Conservation (phyloP, 2,113 vertebrate species). For the Heloderma charlesbogerti region DNA sequence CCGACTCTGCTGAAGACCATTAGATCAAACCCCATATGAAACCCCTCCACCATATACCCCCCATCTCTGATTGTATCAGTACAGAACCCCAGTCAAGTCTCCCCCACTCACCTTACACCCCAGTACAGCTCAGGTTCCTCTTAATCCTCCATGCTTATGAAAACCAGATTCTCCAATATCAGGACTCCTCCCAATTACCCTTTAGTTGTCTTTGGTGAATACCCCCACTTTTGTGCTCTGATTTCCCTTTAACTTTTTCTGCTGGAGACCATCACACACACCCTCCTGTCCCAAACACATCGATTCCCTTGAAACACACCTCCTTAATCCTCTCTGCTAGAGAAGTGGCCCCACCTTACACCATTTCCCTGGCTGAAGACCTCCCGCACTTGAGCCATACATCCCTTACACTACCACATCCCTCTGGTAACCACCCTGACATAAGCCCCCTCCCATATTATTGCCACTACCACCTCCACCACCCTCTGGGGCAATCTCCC, state of each 20-base stretch:
- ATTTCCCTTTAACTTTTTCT: background rate
- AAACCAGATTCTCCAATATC: no score
- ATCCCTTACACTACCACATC: no score
- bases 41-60: background rate
- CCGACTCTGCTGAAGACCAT: background rate
- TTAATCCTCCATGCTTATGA: no score
- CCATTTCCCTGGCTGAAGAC: no score
- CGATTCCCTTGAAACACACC: background rate
- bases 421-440: no score
- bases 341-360: no score
- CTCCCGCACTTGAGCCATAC: no score
- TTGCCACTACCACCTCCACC: background rate
- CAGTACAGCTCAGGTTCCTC: background rate
- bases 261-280: background rate
- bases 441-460: background rate
- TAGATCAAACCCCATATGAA: background rate
- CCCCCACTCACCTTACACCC: background rate
- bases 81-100: background rate
- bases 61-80: no score
- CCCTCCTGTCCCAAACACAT: background rate
- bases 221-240: no score
- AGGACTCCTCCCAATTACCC: background rate
- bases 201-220: background rate
- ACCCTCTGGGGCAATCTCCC: background rate
- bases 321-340: no score